phyloP scores from a whole-genome alignment of 1,140 invertebrate species.

The Gonatopus flavifemur region DNA sequence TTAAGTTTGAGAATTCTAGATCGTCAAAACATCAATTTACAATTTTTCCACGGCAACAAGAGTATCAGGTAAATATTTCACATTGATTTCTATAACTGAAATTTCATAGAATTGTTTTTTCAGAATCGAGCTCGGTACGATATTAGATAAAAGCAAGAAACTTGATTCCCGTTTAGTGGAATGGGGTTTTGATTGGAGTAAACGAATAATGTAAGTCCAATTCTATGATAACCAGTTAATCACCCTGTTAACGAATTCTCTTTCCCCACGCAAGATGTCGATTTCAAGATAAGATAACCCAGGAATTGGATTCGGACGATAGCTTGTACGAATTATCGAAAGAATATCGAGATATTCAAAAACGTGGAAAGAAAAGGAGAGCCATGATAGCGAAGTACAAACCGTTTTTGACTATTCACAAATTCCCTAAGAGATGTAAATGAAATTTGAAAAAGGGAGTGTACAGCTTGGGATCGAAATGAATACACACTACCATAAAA shows the following conservation, averaged over 20 bases:
- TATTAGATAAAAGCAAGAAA: conserved; percentile 26
- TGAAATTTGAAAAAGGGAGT: not conserved
- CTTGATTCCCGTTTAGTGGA: conserved; percentile 16
- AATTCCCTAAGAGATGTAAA: not conserved
- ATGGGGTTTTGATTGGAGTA: conserved; percentile 9
- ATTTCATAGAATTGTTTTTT: conserved; percentile 1
- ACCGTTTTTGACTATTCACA: conserved; percentile 1
- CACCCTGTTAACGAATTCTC: not conserved
- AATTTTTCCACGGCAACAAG: conserved; percentile 14
- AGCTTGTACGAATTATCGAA: conserved; percentile 1
- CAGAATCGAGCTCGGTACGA: conserved; percentile 32
- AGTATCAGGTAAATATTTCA: conserved; percentile 24
- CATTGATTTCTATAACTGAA: not conserved
- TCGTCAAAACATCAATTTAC: conserved; percentile 23
- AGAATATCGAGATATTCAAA: conserved; percentile 2
- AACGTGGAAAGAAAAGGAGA: conserved; percentile 7
- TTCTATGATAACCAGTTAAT: not conserved
- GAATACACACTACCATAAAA: conserved; percentile 1
- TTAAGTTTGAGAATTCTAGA: conserved; percentile 26
- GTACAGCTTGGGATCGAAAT: too few species aligned
- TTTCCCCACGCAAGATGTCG: conserved; percentile 5
- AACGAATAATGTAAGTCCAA: not conserved
- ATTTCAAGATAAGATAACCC: not conserved
- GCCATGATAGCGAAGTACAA: conserved; percentile 13
- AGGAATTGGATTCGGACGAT: not conserved